Percentiles rank a stretch among this genome's conserved stretches.
Evolutionary conservation across 2,888 invertebrate genomes (phyloP).

Genomic region (Agrotis segetum): DNA sequence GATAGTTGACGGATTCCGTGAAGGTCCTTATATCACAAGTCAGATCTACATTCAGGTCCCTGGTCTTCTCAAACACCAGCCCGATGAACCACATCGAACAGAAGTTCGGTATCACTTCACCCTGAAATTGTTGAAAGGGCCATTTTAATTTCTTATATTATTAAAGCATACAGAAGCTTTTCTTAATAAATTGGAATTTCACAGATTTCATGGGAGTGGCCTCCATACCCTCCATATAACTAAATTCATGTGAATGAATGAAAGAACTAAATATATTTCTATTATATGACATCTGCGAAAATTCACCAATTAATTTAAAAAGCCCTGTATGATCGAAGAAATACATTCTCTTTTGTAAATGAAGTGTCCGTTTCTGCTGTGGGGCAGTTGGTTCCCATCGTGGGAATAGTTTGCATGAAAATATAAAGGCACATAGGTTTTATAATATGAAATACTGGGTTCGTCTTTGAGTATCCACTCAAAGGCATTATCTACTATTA

Average conservation of each 20-base stretch:
- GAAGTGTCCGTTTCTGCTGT: slow-evolving; percentile 19
- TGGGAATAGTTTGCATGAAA: slow-evolving; percentile 43
- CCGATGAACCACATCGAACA: slow-evolving; percentile 99
- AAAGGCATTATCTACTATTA: neutral
- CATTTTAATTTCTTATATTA: neutral
- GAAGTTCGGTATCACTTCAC: slow-evolving; percentile 87
- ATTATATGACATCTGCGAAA: neutral
- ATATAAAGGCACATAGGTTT: slow-evolving; percentile 36
- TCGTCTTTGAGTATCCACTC: no score
- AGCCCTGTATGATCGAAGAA: neutral
- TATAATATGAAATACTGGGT: no score
- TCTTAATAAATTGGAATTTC: neutral
- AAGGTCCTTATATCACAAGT: slow-evolving; percentile 98
- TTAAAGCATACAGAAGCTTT: neutral
- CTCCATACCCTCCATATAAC: no score
- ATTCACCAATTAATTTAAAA: neutral
- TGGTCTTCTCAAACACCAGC: slow-evolving; percentile 96
- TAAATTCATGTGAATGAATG: no score
- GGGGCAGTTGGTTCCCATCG: slow-evolving; percentile 16
- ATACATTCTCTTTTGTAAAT: slow-evolving; percentile 38
- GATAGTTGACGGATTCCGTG: slow-evolving; percentile 96
- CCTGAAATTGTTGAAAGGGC: slow-evolving; percentile 70
- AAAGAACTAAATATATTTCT: neutral
- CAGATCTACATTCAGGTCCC: slow-evolving; percentile 96
- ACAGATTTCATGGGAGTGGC: neutral